Conservation (phyloP, 1,140 invertebrate genomes). For the Batillaria attramentaria region DNA sequence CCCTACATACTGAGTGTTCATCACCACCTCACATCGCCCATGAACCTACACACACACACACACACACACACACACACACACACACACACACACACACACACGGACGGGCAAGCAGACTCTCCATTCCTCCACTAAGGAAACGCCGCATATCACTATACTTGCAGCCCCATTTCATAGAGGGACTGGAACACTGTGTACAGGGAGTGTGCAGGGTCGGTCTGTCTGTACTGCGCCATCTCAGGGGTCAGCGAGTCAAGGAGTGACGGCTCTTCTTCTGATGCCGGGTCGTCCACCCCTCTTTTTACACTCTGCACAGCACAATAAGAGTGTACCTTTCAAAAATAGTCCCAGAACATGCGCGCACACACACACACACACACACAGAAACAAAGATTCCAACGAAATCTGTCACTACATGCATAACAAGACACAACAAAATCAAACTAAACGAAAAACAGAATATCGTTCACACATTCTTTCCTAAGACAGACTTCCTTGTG, state of each 20-base stretch:
- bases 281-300: neutral
- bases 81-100: no score
- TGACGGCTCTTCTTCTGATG: neutral
- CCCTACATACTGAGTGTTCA: no score
- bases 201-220: constrained; percentile 44
- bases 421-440: neutral
- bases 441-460: no score
- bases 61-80: no score
- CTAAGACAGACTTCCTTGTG: no score
- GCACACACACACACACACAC: neutral
- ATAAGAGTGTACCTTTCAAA: neutral
- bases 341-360: neutral
- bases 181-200: constrained; percentile 53
- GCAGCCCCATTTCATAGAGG: constrained; percentile 42
- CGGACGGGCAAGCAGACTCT: no score
- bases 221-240: constrained; percentile 49
- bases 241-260: constrained; percentile 1
- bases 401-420: no score
- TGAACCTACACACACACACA: no score
- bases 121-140: neutral
- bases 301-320: constrained; percentile 24
- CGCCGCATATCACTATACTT: neutral
- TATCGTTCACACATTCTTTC: no score
- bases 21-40: no score
- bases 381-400: no score